These are phyloP conservation scores for Stylophora pistillata DNA, from an alignment of 64 coral and sea anemone genomes.

Conservation along the genomic window DNA sequence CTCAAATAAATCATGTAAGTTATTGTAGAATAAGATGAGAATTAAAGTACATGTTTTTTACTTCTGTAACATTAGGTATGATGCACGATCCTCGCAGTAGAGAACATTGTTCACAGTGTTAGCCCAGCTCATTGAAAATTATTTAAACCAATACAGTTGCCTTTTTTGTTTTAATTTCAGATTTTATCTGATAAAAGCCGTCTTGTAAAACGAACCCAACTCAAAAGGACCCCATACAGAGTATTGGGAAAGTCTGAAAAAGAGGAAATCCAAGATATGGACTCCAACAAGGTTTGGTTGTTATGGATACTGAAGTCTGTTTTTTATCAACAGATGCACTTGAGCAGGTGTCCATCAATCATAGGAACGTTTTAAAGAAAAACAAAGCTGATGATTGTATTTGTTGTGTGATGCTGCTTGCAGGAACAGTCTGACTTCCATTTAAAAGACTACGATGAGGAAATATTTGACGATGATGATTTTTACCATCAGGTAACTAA, in stretches of 20 bases:
- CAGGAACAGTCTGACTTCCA: slow-evolving; percentile 85
- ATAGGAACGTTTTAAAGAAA: too few relatives aligned
- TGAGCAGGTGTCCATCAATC: too few relatives aligned
- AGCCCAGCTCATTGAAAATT: not conserved
- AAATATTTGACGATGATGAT: slow-evolving; percentile 99
- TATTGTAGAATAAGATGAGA: not conserved
- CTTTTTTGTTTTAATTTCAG: slow-evolving; percentile 30
- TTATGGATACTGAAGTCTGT: not conserved
- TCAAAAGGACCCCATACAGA: slow-evolving; percentile 87
- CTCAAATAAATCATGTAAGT: slow-evolving; percentile 92
- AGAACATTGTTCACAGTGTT: too few relatives aligned
- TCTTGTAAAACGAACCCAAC: slow-evolving; percentile 84
- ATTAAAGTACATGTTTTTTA: too few relatives aligned
- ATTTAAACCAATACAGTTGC: not conserved
- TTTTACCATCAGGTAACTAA: slow-evolving; percentile 93
- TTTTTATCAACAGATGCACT: too few relatives aligned
- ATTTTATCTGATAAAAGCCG: slow-evolving; percentile 94
- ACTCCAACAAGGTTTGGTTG: not conserved
- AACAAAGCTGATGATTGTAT: not conserved
- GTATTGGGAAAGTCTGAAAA: slow-evolving; percentile 79
- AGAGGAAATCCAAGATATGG: not conserved
- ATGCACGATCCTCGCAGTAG: too few relatives aligned
- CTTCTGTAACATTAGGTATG: too few relatives aligned
- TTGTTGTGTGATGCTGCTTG: not conserved
- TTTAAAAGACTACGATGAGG: slow-evolving; percentile 88